Base-by-base conservation (phyloP, 2,888 invertebrate species). In the Bellardia pandia region DNA sequence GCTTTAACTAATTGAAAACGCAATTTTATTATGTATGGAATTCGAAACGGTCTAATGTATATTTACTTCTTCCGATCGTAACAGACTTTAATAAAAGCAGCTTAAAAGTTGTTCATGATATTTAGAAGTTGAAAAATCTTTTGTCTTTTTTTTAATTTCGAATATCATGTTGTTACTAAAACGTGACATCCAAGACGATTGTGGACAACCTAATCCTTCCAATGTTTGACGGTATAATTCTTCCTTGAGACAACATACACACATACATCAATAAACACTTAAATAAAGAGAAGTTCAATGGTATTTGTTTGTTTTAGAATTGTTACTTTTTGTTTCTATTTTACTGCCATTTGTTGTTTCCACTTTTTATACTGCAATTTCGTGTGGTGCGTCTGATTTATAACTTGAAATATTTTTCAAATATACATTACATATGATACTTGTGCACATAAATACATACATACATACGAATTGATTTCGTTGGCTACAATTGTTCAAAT, bases 371-470 rank as follows among this genome's bases (percentile, higher is more conserved):
- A 81, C 86, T 86, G 86, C 86, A 86, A 86, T 84, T 84, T 86
- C 86, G 79, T 86, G 86, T 86, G 86, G 86, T 80, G 86, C 86
- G 86, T 60, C 86, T 86, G 86, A 86, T 86, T 86, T 86, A 86
- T 84, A 84, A 80, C 80, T 81, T 68, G 56, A 76, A 72, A 76
- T 62, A 56, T 40, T 51, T 69, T 45, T 53, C 7, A 1, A 23
- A 13, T 71, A n/a, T 56, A 23, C 23, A 56, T 11, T 40, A 37
- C 14, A 37, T 40, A 62, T 33, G 30, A n/a, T 64, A 42, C 16
- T 3, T 16, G 16, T 23, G 8, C 37, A 30, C 11, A 30, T 48
- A 68, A 30, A 48, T 48, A 48, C 30, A 30, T 66, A 45, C 13
- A 37, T 62, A n/a, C 8, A 45, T 45, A 45, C 13, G 45, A 45